These are phyloP conservation scores for Oceanodroma tethys DNA, from an alignment of 2,113 vertebrate species.

Conservation along the genomic window DNA sequence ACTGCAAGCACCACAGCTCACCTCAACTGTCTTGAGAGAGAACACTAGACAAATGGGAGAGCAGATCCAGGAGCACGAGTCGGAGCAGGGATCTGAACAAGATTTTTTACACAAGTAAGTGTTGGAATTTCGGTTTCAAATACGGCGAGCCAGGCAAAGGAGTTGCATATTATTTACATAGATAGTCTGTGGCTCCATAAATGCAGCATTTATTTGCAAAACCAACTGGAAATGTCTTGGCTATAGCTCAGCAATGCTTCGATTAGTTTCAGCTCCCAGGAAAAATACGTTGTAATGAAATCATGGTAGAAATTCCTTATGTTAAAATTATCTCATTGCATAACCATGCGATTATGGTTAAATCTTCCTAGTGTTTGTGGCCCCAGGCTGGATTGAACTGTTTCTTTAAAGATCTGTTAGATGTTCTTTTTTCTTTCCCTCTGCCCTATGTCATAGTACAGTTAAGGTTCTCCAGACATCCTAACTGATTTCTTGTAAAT, in stretches of 20 bases:
- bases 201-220: neutral
- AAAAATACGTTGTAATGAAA: neutral
- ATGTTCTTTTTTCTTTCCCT: neutral
- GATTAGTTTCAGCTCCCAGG: neutral
- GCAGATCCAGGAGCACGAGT: conserved; percentile 93
- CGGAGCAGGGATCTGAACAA: conserved; percentile 94
- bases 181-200: neutral
- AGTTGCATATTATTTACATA: neutral
- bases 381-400: neutral
- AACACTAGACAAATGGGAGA: conserved; percentile 90
- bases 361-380: neutral
- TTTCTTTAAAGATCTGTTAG: neutral
- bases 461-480: neutral
- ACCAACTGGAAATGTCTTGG: neutral
- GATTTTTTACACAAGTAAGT: conserved; percentile 97
- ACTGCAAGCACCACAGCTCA: conserved; percentile 91
- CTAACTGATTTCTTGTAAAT: neutral
- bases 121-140: neutral
- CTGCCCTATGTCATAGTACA: neutral
- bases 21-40: conserved; percentile 93
- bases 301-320: neutral
- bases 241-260: neutral
- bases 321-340: neutral
- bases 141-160: neutral
- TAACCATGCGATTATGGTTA: neutral